These are phyloP conservation scores for Tetramorium parvispinum DNA, from an alignment of 1,140 invertebrate species.

Conservation along the genomic window DNA sequence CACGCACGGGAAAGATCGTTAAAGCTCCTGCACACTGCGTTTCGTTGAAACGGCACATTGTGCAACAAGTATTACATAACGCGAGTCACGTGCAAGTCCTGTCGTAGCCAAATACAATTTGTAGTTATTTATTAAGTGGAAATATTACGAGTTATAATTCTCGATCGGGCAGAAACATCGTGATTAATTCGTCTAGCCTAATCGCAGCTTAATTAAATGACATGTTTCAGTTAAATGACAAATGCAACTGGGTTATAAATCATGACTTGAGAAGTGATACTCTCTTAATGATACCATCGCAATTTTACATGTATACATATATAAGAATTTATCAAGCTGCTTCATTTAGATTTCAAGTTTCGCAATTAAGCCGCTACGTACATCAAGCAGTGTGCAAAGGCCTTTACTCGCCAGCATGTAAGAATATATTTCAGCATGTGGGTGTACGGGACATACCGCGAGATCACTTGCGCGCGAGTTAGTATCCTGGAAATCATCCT, in stretches of 20 bases:
- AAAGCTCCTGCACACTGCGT: constrained; percentile 26
- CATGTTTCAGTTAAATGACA: not conserved
- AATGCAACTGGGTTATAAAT: not conserved
- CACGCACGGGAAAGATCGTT: constrained; percentile 13
- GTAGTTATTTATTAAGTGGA: not conserved
- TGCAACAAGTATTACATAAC: constrained; percentile 14
- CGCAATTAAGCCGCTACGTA: not conserved
- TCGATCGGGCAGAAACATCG: not conserved
- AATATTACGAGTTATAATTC: not conserved
- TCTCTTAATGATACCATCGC: not conserved
- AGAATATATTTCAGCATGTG: not conserved
- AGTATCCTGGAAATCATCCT: constrained; percentile 6
- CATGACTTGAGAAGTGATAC: not conserved
- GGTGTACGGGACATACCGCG: constrained; percentile 16
- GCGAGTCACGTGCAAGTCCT: not conserved
- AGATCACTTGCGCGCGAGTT: constrained; percentile 14
- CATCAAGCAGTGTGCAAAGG: not conserved
- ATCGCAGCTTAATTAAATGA: not conserved
- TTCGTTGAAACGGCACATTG: not conserved
- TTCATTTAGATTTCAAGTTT: not conserved
- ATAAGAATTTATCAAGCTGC: not conserved
- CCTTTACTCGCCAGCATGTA: not conserved
- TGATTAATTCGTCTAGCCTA: not conserved
- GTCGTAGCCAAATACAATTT: not conserved
- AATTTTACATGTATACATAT: not conserved